Evolutionary conservation across 2,888 invertebrate genomes (phyloP).

Genomic region (Conchocele bisecta): DNA sequence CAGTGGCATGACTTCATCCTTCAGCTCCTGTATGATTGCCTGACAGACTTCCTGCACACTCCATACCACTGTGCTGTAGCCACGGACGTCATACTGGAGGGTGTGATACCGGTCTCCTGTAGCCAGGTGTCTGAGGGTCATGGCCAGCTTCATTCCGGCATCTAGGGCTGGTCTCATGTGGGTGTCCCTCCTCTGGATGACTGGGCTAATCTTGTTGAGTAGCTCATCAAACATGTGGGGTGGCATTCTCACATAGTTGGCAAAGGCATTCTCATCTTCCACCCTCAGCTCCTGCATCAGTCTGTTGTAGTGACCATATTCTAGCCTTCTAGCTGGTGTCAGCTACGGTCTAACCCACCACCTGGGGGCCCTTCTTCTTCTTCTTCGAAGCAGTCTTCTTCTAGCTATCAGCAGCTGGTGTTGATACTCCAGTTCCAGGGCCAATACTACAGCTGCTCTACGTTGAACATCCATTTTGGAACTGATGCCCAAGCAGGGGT

Average conservation of each 20-base stretch:
- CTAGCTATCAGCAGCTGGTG: slow-evolving; percentile 31
- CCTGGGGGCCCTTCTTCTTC: not conserved
- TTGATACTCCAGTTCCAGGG: slow-evolving; percentile 23
- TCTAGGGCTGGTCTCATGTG: not conserved
- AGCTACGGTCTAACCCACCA: slow-evolving; percentile 7
- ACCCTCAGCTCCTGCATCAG: slow-evolving; percentile 3
- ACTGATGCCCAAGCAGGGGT: too few species aligned
- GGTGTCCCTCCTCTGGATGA: slow-evolving; percentile 7
- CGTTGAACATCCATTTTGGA: too few species aligned
- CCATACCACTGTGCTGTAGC: slow-evolving; percentile 6
- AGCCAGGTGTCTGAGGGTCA: slow-evolving; percentile 6
- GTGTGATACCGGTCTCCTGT: slow-evolving; percentile 22
- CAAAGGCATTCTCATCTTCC: slow-evolving; percentile 4
- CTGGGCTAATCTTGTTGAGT: slow-evolving; percentile 1
- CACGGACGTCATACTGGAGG: slow-evolving; percentile 28
- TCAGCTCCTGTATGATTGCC: slow-evolving; percentile 7
- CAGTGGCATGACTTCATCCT: slow-evolving; percentile 9
- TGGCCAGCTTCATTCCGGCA: not conserved
- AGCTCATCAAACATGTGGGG: not conserved
- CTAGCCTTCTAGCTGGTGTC: not conserved
- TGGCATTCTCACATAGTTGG: not conserved
- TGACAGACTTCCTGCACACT: slow-evolving; percentile 12
- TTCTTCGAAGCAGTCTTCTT: slow-evolving; percentile 15
- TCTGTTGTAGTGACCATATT: slow-evolving; percentile 1
- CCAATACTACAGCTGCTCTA: too few species aligned